Conservation (phyloP, 2,888 invertebrate species). For the Itoplectis maculator region DNA sequence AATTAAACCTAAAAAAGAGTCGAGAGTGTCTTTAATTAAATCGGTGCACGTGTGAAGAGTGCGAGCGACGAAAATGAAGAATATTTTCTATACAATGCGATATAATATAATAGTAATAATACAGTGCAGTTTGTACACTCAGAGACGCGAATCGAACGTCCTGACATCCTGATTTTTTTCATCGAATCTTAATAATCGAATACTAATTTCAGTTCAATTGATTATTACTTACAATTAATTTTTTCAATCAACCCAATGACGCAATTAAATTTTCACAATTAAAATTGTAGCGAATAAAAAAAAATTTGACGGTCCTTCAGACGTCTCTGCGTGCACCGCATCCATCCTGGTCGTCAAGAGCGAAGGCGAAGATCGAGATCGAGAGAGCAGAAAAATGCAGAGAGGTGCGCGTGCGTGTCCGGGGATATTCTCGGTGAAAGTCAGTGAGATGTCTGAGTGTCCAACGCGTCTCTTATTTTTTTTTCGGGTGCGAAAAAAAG, state of each 20-base stretch:
- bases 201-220: too few species aligned
- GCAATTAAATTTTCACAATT: not conserved
- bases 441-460: not conserved
- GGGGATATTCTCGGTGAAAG: not conserved
- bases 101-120: not conserved
- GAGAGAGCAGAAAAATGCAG: constrained; percentile 2
- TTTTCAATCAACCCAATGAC: too few species aligned
- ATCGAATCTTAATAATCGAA: not conserved
- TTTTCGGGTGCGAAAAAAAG: too few species aligned
- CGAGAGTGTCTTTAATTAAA: constrained; percentile 21
- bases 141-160: not conserved
- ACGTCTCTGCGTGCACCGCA: too few species aligned
- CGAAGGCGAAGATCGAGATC: not conserved
- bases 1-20: constrained; percentile 19
- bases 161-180: not conserved
- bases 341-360: not conserved
- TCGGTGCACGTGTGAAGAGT: constrained; percentile 28
- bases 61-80: constrained; percentile 7
- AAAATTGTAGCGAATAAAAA: not conserved
- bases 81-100: constrained; percentile 1
- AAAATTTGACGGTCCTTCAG: not conserved
- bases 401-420: not conserved
- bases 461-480: not conserved
- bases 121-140: not conserved
- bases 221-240: too few species aligned